Evolutionary conservation across 2,797 vertebrate species (phyloP), one percentile per base, ranked within the genome.

Genomic region (Acropternis orthonyx): DNA sequence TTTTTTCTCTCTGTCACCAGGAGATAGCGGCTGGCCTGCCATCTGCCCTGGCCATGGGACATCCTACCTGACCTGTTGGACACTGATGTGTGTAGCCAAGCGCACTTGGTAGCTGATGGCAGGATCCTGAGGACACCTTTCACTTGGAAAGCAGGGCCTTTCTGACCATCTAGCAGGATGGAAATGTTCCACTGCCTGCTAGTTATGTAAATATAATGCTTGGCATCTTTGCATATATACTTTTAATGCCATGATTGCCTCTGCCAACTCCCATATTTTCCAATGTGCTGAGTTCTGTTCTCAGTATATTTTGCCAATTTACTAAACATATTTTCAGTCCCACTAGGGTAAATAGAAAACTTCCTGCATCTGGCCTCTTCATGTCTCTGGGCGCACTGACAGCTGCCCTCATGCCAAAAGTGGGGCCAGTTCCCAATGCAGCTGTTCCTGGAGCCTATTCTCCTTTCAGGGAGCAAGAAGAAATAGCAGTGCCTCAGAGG

Each of bases 191-290:
- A 34, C 36, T 87, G 91, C 85, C 65, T 92, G 54, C 59, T 73
- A 58, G 46, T 68, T 94, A 68, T 69, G 72, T 81, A 92, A 96
- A 96, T 89, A 90, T 58, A 72, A 68, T 3, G n/a, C 85, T 96
- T 97, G 93, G 85, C 76, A 89, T 85, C 48, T 89, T 91, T 68
- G 28, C 23, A 1, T 74, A 14, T 77, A 32, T 62, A 15, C 51
- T 96, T 92, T 84, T 77, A 93, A 89, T 91, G 85, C 78, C 83
- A 71, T 7, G 19, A 21, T 10, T 61, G 49, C 59, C 27, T 93
- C 89, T 96, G 93, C 95, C 96, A 96, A 17, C 52, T 97, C 39
- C 71, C 8, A 6, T 80, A 65, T 96, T 95, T 97, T 96, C 93
- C 72, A 96, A 59, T 44, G 1, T 52, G 65, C 44, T 63, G 86